phyloP scores from a whole-genome alignment of 2,113 vertebrate species.

The Uria aalge region DNA sequence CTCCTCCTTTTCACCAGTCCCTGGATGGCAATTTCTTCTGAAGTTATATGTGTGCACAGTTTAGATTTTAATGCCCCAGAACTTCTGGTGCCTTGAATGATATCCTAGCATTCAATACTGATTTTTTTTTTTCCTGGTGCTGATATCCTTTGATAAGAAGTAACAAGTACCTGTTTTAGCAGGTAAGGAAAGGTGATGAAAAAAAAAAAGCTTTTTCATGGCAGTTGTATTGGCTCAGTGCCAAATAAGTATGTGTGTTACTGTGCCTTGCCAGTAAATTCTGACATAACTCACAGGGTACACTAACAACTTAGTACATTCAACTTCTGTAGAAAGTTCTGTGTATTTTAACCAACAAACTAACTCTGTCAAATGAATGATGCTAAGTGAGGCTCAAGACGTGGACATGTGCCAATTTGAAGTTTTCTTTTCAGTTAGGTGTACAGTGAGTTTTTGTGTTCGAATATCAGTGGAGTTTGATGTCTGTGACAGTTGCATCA shows the following conservation, averaged over 20 bases:
- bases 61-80: background rate
- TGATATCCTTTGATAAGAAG: background rate
- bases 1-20: slow-evolving; percentile 8
- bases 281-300: background rate
- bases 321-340: background rate
- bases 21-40: slow-evolving; percentile 25
- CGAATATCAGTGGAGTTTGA: background rate
- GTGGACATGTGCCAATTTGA: background rate
- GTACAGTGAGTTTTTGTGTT: background rate
- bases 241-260: slow-evolving; percentile 1
- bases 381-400: background rate
- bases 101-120: background rate
- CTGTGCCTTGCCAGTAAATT: slow-evolving; percentile 1
- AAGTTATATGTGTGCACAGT: background rate
- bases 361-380: background rate
- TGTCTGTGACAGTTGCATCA: background rate
- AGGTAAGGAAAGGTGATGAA: background rate
- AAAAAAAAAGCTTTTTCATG: background rate
- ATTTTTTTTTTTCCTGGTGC: background rate
- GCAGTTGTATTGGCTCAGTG: background rate
- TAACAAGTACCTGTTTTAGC: background rate
- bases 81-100: background rate
- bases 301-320: background rate
- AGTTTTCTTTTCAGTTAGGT: background rate
- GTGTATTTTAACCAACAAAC: slow-evolving; percentile 29